Percentiles rank a stretch among this genome's conserved stretches.
These are phyloP conservation scores for Neopelma chrysocephalum DNA, from an alignment of 2,797 vertebrate species.

Conservation along the genomic window DNA sequence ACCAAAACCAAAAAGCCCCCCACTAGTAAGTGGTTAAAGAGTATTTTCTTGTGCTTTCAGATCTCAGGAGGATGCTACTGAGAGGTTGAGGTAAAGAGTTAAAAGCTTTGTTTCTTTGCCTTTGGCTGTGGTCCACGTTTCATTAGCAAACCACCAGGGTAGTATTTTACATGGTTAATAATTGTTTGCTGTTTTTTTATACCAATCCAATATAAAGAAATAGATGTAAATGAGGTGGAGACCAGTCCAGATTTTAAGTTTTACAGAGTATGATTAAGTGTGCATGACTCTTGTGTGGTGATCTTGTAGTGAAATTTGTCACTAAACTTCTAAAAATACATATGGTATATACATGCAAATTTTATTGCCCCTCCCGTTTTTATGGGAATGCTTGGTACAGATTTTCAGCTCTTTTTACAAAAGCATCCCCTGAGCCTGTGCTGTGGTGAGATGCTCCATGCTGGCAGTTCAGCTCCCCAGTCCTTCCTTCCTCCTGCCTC, in stretches of 20 bases:
- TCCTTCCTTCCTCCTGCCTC: neutral
- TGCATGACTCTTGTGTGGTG: neutral
- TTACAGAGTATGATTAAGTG: neutral
- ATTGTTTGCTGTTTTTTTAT: neutral
- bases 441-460: fast-evolving
- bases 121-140: neutral
- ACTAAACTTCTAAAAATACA: neutral
- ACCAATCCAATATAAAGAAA: neutral
- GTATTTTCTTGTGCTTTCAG: neutral
- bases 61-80: neutral
- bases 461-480: neutral
- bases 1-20: neutral
- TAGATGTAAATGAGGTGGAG: neutral
- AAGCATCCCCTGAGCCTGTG: neutral
- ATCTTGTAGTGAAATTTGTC: neutral
- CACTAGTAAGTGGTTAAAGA: neutral
- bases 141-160: neutral
- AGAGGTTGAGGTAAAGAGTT: neutral
- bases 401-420: neutral
- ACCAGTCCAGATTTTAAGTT: neutral
- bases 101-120: neutral
- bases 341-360: neutral
- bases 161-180: neutral
- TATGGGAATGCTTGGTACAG: neutral
- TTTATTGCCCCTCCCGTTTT: neutral